Conservation (phyloP, 1,140 invertebrate species). For the Polypedilum vanderplanki region DNA sequence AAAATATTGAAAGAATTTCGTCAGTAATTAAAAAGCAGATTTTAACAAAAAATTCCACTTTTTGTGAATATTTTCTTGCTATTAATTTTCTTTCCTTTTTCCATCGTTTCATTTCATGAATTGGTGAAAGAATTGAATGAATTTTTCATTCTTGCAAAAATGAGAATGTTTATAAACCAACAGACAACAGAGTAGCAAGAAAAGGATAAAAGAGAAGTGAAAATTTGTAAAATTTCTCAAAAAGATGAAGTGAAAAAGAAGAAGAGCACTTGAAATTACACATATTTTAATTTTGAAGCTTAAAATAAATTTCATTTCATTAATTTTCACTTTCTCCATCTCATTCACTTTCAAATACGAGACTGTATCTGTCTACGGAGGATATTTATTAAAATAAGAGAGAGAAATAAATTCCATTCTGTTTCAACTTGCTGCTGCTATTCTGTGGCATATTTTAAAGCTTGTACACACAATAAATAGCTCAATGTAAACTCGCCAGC, state of each 20-base stretch:
- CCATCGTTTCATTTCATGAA: too few species aligned
- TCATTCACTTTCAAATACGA: background rate
- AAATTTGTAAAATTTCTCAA: slow-evolving; percentile 1
- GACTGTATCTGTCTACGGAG: background rate
- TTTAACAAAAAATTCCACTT: slow-evolving; percentile 4
- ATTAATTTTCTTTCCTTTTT: background rate
- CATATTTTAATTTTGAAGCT: slow-evolving; percentile 19
- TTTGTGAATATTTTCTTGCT: slow-evolving; percentile 7
- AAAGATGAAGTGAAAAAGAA: background rate
- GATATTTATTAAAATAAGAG: background rate
- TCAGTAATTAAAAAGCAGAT: background rate
- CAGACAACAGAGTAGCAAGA: background rate
- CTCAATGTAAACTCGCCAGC: slow-evolving; percentile 14
- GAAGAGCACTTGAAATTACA: slow-evolving; percentile 10
- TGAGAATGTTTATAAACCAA: too few species aligned
- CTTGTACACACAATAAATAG: background rate
- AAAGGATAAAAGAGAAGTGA: background rate
- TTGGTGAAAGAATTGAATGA: too few species aligned
- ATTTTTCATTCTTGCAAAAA: too few species aligned
- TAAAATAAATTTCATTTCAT: slow-evolving; percentile 28
- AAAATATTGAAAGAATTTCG: too few species aligned
- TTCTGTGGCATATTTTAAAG: slow-evolving; percentile 10
- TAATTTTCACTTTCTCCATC: background rate
- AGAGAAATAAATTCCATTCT: too few species aligned
- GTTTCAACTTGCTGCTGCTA: background rate